Base-by-base conservation (phyloP, 2,797 vertebrate genomes). In the Tadarida brasiliensis region DNA sequence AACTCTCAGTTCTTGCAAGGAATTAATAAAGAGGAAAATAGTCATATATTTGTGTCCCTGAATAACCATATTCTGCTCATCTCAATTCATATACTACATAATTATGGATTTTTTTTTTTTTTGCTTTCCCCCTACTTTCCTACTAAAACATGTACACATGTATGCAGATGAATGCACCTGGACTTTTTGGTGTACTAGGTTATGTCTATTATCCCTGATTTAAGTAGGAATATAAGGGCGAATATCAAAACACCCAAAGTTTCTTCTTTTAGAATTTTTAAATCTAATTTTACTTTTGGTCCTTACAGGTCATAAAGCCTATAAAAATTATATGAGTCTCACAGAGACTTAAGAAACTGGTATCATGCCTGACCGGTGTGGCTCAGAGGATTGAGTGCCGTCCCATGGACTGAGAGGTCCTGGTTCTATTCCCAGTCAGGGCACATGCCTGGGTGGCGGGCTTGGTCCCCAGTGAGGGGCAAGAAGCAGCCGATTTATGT, bases 1-100 rank as follows among this genome's bases (percentile, higher is more conserved):
- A 70, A 76, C 68, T 94, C n/a, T 90, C 86, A 90, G 57, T 90
- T 24, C 26, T 96, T 85, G 30, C 33, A 88, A 30, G 33, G 7
- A 92, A 96, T 74, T 94, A 82, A 57, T 78, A 94, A 87, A 49
- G 11, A 88, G 33, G 57, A 90, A 84, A 96, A 68, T 20, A 35
- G 39, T 7, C 8, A 28, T 9, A 7, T 39, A 22, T 86, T n/a
- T 90, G 57, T 88, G 24, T 51, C 30, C 35, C 44, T 90, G 70
- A 80, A 77, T 78, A 93, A 77, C 20, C 5, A 84, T 39, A 68
- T 71, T 93, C n/a, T 82, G 15, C 35, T 91, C 28, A 59, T 61
- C n/a, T 94, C n/a, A 10, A 87, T 90, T 92, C 11, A 85, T 44
- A 81, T 35, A 73, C 28, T 2, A 71, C 1, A 35, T 35, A 76